Evolutionary conservation across 2,113 vertebrate genomes (phyloP).

Genomic region (Cyphomyrus plagiostoma): DNA sequence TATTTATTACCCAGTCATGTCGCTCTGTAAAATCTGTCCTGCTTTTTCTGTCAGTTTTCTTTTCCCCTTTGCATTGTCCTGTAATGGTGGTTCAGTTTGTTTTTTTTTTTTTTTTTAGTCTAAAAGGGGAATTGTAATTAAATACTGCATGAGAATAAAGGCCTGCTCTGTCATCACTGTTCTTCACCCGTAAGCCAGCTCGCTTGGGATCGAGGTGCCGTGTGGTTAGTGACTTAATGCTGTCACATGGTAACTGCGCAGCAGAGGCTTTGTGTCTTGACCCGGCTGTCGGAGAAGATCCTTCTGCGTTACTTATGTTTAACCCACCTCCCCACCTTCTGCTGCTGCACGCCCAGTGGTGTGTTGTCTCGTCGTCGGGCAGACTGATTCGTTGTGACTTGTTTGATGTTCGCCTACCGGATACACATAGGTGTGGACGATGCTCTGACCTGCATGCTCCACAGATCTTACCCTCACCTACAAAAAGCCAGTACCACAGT

Average conservation of each 20-base stretch:
- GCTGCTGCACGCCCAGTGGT: background rate
- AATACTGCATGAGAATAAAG: background rate
- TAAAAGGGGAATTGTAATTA: background rate
- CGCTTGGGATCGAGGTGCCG: slow-evolving; percentile 27
- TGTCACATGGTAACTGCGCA: slow-evolving; percentile 15
- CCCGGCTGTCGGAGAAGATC: background rate
- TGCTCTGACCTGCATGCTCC: background rate
- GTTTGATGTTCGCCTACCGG: background rate
- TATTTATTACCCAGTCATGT: background rate
- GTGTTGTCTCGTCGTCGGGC: background rate
- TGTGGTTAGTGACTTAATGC: slow-evolving; percentile 24
- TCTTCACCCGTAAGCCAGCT: slow-evolving; percentile 17
- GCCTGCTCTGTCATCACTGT: background rate
- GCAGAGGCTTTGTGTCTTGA: background rate
- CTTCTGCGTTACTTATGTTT: background rate
- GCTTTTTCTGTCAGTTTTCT: background rate
- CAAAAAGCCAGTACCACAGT: background rate
- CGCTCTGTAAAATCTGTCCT: background rate
- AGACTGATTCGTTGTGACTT: background rate
- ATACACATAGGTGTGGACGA: background rate
- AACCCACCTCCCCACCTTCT: background rate
- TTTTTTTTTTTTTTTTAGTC: background rate
- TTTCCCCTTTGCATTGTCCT: background rate
- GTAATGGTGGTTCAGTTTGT: background rate
- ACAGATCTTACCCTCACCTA: background rate